phyloP scores from a whole-genome alignment of 2,113 vertebrate species.

The Alouatta palliata region DNA sequence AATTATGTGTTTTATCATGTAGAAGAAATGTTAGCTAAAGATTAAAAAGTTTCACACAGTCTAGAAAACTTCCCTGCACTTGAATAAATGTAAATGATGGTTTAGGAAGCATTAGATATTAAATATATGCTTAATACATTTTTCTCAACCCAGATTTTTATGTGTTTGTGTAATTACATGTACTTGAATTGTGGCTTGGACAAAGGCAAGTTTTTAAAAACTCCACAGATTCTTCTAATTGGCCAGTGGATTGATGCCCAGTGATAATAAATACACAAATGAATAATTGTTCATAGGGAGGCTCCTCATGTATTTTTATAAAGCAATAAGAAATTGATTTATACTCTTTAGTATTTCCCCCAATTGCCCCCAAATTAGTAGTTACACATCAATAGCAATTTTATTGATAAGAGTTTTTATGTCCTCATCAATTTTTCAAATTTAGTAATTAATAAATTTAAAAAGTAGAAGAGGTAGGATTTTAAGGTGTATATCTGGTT shows the following conservation, averaged over 20 bases:
- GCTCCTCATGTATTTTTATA: background rate
- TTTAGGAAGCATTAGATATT: background rate
- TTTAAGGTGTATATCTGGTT: background rate
- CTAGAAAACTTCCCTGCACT: background rate
- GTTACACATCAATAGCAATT: background rate
- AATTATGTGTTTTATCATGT: background rate
- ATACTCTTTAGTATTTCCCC: background rate
- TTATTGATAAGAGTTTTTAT: background rate
- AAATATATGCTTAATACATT: background rate
- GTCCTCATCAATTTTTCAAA: background rate
- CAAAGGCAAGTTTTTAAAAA: background rate
- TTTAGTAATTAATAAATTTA: background rate
- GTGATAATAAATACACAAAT: background rate
- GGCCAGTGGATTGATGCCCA: background rate
- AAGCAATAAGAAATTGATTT: background rate
- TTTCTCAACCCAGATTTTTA: background rate
- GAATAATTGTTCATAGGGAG: background rate
- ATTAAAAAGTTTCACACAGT: slow-evolving; percentile 25
- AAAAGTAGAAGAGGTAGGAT: background rate
- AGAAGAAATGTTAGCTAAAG: slow-evolving; percentile 20
- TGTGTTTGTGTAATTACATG: background rate
- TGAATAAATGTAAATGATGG: slow-evolving; percentile 52
- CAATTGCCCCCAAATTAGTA: background rate
- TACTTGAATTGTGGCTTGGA: background rate
- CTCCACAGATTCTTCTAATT: background rate